These are phyloP conservation scores for Campoplex nolae DNA, from an alignment of 2,888 invertebrate species.

Conservation along the genomic window DNA sequence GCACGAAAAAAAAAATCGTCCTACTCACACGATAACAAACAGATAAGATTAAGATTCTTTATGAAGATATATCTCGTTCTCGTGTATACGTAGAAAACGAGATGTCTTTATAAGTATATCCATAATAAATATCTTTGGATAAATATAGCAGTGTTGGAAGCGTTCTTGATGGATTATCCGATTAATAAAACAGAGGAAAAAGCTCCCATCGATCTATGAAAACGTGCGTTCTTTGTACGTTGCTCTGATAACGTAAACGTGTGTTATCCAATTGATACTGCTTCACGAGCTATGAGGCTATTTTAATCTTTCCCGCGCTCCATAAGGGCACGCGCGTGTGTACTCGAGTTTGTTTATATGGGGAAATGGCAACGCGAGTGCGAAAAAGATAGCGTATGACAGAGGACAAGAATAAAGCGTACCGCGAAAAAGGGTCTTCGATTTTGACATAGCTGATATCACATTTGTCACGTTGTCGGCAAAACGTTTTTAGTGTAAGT, in stretches of 20 bases:
- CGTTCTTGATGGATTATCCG: slow-evolving; percentile 43
- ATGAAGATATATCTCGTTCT: slow-evolving; percentile 42
- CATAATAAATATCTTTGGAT: neutral
- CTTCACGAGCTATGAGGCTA: neutral
- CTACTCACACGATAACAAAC: slow-evolving; percentile 52
- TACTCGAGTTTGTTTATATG: neutral
- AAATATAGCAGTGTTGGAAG: neutral
- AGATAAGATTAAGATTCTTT: slow-evolving; percentile 62
- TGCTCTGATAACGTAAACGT: slow-evolving; percentile 20
- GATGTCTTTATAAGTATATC: slow-evolving; percentile 10
- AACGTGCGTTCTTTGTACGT: neutral
- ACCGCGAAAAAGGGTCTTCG: no score
- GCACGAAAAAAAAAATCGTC: slow-evolving; percentile 38
- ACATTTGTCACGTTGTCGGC: no score
- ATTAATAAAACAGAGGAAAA: neutral
- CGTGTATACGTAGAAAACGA: neutral
- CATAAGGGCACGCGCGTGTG: neutral
- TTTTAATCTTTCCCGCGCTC: neutral
- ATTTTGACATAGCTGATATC: no score
- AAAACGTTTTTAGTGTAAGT: no score
- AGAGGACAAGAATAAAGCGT: no score
- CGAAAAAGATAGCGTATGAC: neutral
- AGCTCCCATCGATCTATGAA: neutral
- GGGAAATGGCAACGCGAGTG: neutral
- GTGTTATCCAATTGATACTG: slow-evolving; percentile 10